Conservation (phyloP, 2,113 vertebrate genomes). For the Cyanoliseus patagonus region DNA sequence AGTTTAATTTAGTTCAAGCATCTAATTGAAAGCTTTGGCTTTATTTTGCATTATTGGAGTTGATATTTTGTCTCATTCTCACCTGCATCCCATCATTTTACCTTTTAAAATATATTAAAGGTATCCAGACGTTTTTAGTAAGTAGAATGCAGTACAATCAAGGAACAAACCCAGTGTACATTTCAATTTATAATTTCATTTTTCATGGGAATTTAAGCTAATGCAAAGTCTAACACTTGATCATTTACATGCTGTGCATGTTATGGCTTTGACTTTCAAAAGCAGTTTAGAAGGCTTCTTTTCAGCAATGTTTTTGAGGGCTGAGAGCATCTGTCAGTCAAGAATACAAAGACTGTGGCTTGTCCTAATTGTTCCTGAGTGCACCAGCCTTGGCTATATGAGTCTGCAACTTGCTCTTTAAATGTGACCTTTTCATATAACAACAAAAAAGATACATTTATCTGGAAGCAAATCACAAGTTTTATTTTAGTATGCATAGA, state of each 20-base stretch:
- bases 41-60: background rate
- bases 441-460: background rate
- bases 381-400: background rate
- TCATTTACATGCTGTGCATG: background rate
- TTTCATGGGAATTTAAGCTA: background rate
- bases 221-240: background rate
- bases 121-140: background rate
- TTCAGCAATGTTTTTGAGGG: background rate
- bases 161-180: background rate
- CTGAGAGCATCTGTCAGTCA: background rate
- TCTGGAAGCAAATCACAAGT: background rate
- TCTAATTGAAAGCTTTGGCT: background rate
- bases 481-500: background rate
- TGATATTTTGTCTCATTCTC: background rate
- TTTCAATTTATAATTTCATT: background rate
- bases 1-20: background rate
- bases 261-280: slow-evolving; percentile 22
- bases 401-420: background rate
- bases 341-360: background rate
- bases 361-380: background rate
- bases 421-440: background rate
- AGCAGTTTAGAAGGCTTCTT: background rate
- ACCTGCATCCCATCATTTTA: background rate
- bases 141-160: background rate
- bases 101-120: background rate